phyloP scores from a whole-genome alignment of 2,888 invertebrate genomes.

The Polydesmus complanatus region DNA sequence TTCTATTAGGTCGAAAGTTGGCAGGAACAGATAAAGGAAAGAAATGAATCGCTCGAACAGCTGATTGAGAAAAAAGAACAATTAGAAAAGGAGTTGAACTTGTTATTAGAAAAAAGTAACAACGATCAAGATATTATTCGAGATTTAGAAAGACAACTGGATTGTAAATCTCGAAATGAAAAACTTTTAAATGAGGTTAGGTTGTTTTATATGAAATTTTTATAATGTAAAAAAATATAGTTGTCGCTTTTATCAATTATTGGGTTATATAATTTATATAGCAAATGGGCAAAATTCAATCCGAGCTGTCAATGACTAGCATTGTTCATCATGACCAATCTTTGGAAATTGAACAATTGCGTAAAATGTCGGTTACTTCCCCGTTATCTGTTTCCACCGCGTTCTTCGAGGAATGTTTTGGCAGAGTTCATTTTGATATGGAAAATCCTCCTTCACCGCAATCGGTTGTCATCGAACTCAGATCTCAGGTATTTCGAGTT shows the following conservation, averaged over 20 bases:
- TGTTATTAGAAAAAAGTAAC: slow-evolving; percentile 58
- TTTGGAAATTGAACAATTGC: slow-evolving; percentile 19
- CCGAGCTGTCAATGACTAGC: slow-evolving; percentile 25
- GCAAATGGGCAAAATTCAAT: slow-evolving; percentile 31
- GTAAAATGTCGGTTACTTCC: slow-evolving; percentile 13
- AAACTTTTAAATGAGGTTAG: slow-evolving; percentile 29
- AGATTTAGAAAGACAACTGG: slow-evolving; percentile 60
- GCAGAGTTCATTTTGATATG: slow-evolving; percentile 24
- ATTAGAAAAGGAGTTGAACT: slow-evolving; percentile 55
- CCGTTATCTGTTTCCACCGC: neutral
- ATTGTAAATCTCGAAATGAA: slow-evolving; percentile 49
- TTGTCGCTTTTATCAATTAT: neutral
- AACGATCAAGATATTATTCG: slow-evolving; percentile 61
- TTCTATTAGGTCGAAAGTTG: slow-evolving; percentile 16
- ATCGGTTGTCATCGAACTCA: slow-evolving; percentile 21
- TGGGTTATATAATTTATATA: slow-evolving; percentile 12
- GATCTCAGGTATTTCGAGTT: slow-evolving; percentile 18
- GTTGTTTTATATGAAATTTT: too few relatives aligned
- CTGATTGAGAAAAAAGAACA: slow-evolving; percentile 42
- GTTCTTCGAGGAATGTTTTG: slow-evolving; percentile 34
- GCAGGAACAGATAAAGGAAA: slow-evolving; percentile 12
- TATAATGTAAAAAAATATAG: too few relatives aligned
- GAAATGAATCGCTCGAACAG: slow-evolving; percentile 13
- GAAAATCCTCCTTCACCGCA: slow-evolving; percentile 18
- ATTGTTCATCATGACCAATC: slow-evolving; percentile 17